Percentiles rank a stretch among this genome's conserved stretches.
Conservation (phyloP, 2,888 invertebrate species). For the Caenorhabditis macrosperma region DNA sequence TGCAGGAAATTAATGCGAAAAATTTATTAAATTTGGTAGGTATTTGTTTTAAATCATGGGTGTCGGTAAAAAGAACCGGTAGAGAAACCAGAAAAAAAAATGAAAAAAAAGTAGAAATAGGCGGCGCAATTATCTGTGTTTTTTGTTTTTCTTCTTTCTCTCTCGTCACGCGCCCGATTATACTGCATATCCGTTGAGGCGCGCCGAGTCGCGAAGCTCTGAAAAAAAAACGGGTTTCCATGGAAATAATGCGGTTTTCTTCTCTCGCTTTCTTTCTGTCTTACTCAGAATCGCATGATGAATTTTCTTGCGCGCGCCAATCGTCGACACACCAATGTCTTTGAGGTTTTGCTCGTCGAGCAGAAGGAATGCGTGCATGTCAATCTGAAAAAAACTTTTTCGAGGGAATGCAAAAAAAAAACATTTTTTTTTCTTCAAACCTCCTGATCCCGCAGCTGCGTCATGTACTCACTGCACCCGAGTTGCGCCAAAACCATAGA, state of each 20-base stretch:
- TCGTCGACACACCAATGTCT: conserved; percentile 78
- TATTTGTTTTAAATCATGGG: no score
- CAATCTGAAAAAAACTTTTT: conserved; percentile 72
- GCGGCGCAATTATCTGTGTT: no score
- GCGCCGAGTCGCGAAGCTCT: conserved; percentile 77
- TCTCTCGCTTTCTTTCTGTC: conserved; percentile 13
- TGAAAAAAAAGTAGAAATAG: neutral
- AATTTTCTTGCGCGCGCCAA: conserved; percentile 79
- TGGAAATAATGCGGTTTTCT: conserved; percentile 1
- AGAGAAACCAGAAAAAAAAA: conserved; percentile 14
- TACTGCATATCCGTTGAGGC: conserved; percentile 66
- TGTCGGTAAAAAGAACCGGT: conserved; percentile 27
- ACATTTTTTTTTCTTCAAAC: conserved; percentile 45
- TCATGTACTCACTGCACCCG: conserved; percentile 77
- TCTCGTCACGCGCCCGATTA: no score
- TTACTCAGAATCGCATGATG: conserved; percentile 77
- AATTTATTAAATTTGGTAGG: no score
- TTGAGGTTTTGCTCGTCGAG: conserved; percentile 78
- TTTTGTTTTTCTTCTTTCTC: no score
- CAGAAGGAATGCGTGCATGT: conserved; percentile 78
- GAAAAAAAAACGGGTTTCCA: conserved; percentile 41
- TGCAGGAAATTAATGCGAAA: neutral
- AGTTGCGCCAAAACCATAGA: conserved; percentile 77
- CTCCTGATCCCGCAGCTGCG: conserved; percentile 77
- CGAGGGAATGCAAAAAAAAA: no score